Percentiles rank a stretch among this genome's conserved stretches.
Conservation (phyloP, 2,888 invertebrate species). For the Saturnia pavonia region DNA sequence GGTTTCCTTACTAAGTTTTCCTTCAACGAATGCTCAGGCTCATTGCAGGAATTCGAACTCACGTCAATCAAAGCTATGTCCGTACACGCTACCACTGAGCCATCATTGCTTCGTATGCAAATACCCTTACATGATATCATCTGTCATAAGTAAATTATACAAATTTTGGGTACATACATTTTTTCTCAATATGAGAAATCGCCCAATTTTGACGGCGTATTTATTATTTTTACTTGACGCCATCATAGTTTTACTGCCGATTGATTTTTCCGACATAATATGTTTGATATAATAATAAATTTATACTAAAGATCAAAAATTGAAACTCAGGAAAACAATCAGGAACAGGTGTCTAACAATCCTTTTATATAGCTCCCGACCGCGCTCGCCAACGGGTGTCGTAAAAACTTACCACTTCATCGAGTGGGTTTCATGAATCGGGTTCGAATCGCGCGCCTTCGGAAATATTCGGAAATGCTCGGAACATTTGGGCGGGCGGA, state of each 20-base stretch:
- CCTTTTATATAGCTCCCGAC: slow-evolving; percentile 68
- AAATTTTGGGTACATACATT: not conserved
- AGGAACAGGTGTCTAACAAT: slow-evolving; percentile 69
- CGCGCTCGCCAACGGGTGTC: slow-evolving; percentile 68
- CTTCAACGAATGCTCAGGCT: too few relatives aligned
- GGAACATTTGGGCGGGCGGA: slow-evolving; percentile 64
- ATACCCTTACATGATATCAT: too few relatives aligned
- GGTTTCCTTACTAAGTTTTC: too few relatives aligned
- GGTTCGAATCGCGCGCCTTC: slow-evolving; percentile 45
- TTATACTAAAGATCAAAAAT: slow-evolving; percentile 2
- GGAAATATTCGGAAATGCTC: slow-evolving; percentile 49
- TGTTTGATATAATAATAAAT: not conserved
- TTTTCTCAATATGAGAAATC: not conserved
- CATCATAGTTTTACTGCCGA: not conserved
- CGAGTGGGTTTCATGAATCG: slow-evolving; percentile 74
- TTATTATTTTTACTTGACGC: not conserved
- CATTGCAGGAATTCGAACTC: too few relatives aligned
- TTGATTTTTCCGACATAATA: not conserved
- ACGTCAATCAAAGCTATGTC: too few relatives aligned
- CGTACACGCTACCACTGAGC: too few relatives aligned
- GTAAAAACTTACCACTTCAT: slow-evolving; percentile 81
- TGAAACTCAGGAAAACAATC: slow-evolving; percentile 50
- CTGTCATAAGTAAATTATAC: too few relatives aligned
- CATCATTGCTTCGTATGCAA: too few relatives aligned
- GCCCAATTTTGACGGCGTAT: too few relatives aligned